Conservation (phyloP, 2,113 vertebrate genomes). For the Uria lomvia region DNA sequence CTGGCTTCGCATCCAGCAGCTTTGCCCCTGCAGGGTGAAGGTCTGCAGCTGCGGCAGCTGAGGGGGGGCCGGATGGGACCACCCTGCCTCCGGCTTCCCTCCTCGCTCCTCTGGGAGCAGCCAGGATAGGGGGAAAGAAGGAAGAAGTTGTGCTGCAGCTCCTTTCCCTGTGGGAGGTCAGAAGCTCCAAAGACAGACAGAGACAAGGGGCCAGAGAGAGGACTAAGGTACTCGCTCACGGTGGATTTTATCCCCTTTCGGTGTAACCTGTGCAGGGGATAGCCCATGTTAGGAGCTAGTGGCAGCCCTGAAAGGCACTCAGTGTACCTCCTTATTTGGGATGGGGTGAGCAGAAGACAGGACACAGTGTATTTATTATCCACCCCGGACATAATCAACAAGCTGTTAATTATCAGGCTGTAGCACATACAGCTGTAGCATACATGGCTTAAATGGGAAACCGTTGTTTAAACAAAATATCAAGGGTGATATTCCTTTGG, state of each 20-base stretch:
- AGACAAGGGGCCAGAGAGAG: not conserved
- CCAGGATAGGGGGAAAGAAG: not conserved
- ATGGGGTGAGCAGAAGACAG: not conserved
- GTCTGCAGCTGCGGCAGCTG: not conserved
- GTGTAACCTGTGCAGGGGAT: not conserved
- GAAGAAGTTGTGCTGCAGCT: not conserved
- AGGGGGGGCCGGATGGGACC: not conserved
- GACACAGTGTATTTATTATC: not conserved
- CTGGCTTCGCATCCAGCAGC: not conserved
- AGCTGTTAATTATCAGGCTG: not conserved
- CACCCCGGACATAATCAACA: not conserved
- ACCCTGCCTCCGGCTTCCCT: not conserved
- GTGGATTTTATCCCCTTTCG: not conserved
- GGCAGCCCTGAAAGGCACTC: not conserved
- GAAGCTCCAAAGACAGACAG: not conserved
- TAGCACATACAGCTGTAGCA: not conserved
- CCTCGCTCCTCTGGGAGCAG: not conserved
- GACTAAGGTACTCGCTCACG: accelerated
- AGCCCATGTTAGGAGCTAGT: not conserved
- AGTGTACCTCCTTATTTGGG: not conserved
- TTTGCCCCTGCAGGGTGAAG: not conserved
- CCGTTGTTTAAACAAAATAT: not conserved
- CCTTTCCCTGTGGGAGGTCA: not conserved
- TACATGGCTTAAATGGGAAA: not conserved
- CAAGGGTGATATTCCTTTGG: not conserved